Conservation (phyloP, 2,113 vertebrate species). For the Pithys albifrons region DNA sequence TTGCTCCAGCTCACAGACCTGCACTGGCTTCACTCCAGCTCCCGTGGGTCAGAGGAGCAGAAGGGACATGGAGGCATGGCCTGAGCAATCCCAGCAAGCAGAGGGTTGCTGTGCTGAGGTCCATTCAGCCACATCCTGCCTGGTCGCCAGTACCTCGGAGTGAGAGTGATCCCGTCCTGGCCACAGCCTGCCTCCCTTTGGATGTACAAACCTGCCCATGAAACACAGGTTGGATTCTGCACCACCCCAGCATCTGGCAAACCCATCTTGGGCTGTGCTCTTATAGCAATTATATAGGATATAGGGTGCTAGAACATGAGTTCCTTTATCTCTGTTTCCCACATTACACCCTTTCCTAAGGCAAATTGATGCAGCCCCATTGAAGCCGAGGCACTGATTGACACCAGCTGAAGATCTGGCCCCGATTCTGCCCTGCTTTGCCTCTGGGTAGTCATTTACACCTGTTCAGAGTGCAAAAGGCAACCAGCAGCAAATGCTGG, state of each 20-base stretch:
- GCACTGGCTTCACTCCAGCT: constrained; percentile 18
- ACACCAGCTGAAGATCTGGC: constrained; percentile 54
- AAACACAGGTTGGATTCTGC: background rate
- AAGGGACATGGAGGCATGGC: background rate
- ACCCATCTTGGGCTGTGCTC: constrained; percentile 16
- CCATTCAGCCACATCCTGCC: background rate
- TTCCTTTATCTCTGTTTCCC: constrained; percentile 64
- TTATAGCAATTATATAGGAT: constrained; percentile 55
- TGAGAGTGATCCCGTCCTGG: background rate
- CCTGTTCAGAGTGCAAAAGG: constrained; percentile 45
- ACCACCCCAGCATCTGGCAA: constrained; percentile 27
- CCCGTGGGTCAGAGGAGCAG: background rate
- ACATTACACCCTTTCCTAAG: constrained; percentile 68
- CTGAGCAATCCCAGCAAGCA: background rate
- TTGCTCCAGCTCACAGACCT: constrained; percentile 15
- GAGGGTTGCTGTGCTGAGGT: background rate
- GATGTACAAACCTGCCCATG: background rate
- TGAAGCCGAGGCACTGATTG: constrained; percentile 43
- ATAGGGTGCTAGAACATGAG: constrained; percentile 55
- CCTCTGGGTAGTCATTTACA: constrained; percentile 61
- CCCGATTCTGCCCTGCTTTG: background rate
- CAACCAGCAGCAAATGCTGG: background rate
- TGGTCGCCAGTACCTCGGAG: background rate
- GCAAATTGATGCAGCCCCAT: constrained; percentile 49
- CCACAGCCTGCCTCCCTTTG: background rate